Conservation (phyloP, 2,113 vertebrate species). For the Nerophis ophidion region DNA sequence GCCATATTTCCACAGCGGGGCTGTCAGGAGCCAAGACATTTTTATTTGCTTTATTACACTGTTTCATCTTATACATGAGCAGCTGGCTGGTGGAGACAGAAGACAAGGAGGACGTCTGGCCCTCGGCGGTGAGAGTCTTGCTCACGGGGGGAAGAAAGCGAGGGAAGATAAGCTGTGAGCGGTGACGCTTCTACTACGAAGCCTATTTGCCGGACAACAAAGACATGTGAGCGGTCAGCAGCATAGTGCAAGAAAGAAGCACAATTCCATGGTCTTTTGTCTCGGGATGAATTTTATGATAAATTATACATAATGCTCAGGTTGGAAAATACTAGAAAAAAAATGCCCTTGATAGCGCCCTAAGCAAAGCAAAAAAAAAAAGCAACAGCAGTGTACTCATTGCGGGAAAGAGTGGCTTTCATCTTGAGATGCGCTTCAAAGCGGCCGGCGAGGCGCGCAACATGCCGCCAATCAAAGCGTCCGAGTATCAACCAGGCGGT, state of each 20-base stretch:
- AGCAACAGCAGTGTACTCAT: constrained; percentile 57
- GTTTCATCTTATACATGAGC: constrained; percentile 66
- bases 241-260: constrained; percentile 37
- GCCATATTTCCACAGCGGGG: constrained; percentile 63
- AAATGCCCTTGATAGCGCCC: constrained; percentile 52
- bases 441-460: constrained; percentile 48
- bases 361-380: constrained; percentile 58
- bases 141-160: constrained; percentile 16
- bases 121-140: constrained; percentile 29
- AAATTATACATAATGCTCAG: constrained; percentile 68
- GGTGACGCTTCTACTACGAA: constrained; percentile 41
- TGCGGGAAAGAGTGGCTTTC: constrained; percentile 67
- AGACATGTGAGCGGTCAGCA: constrained; percentile 40
- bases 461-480: constrained; percentile 72
- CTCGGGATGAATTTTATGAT: constrained; percentile 52
- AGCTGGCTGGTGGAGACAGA: constrained; percentile 50
- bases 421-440: constrained; percentile 65
- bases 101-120: constrained; percentile 41
- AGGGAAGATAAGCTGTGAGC: constrained; percentile 12
- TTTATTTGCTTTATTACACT: constrained; percentile 73
- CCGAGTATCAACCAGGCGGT: constrained; percentile 56
- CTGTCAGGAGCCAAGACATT: constrained; percentile 69
- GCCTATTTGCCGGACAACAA: constrained; percentile 48
- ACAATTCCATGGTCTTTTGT: constrained; percentile 46
- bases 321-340: constrained; percentile 35